Conservation (phyloP, 1,140 invertebrate species). For the Babylonia areolata region DNA sequence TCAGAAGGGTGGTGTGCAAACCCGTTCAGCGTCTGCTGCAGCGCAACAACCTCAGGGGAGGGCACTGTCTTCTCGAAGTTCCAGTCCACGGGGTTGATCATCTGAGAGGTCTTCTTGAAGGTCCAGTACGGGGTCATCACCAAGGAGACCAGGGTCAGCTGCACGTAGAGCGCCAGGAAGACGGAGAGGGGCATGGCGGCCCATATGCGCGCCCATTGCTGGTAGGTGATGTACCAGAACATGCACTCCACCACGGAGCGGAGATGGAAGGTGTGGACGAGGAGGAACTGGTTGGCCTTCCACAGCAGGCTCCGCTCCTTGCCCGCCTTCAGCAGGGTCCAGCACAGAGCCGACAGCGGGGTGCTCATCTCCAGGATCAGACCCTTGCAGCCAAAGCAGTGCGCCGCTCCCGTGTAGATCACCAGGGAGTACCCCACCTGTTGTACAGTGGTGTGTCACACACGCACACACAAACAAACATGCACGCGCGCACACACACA, state of each 20-base stretch:
- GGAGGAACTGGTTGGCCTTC: constrained; percentile 70
- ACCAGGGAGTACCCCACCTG: constrained; percentile 58
- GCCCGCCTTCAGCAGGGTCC: constrained; percentile 69
- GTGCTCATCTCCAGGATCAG: constrained; percentile 73
- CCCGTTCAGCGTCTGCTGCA: not conserved
- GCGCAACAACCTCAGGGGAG: too few relatives aligned
- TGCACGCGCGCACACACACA: too few relatives aligned
- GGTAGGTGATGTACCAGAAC: constrained; percentile 66
- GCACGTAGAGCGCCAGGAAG: constrained; percentile 61
- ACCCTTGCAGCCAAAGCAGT: constrained; percentile 64
- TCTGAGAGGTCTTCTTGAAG: constrained; percentile 72
- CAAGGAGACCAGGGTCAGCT: constrained; percentile 63
- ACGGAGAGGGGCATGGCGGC: constrained; percentile 58
- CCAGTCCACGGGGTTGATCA: constrained; percentile 70
- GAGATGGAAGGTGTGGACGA: constrained; percentile 72
- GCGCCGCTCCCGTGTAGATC: constrained; percentile 51
- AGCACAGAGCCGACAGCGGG: constrained; percentile 69
- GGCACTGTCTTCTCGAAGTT: constrained; percentile 57
- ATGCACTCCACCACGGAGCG: constrained; percentile 67
- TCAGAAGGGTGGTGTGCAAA: not conserved
- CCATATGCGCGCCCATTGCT: constrained; percentile 63
- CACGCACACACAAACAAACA: too few relatives aligned
- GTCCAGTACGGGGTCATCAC: constrained; percentile 74
- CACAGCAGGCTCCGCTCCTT: constrained; percentile 61
- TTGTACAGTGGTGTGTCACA: not conserved